These are phyloP conservation scores for Lepidocolaptes lacrymiger DNA, from an alignment of 2,797 vertebrate genomes.

Conservation along the genomic window DNA sequence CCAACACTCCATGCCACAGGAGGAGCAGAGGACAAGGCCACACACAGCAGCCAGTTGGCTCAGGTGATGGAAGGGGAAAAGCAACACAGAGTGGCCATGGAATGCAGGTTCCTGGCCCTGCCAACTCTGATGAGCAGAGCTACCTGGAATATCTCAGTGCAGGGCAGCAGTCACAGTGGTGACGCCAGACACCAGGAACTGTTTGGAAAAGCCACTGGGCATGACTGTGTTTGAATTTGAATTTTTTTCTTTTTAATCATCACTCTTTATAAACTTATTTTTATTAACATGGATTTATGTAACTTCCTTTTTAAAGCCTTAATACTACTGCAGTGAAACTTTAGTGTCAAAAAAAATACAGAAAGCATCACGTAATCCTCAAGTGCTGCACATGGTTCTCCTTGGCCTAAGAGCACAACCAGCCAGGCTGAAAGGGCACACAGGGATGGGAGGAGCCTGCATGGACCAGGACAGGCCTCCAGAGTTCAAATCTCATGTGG, in stretches of 20 bases:
- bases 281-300: not conserved
- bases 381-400: not conserved
- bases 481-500: accelerated
- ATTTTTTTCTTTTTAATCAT: not conserved
- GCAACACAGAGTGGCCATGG: accelerated
- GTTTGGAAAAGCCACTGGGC: not conserved
- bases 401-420: not conserved
- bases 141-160: not conserved
- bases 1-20: accelerated
- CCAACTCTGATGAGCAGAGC: not conserved
- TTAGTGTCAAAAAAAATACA: not conserved
- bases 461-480: not conserved
- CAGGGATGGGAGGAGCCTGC: not conserved
- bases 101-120: not conserved
- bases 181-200: not conserved
- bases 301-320: not conserved
- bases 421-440: not conserved
- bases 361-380: not conserved
- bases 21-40: not conserved
- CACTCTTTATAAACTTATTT: not conserved
- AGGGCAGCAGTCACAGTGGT: not conserved
- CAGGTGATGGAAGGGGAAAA: not conserved
- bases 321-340: not conserved
- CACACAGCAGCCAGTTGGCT: not conserved
- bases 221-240: not conserved